Evolutionary conservation across 1,140 invertebrate species (phyloP).

Genomic region (Acromyrmex charruanus): DNA sequence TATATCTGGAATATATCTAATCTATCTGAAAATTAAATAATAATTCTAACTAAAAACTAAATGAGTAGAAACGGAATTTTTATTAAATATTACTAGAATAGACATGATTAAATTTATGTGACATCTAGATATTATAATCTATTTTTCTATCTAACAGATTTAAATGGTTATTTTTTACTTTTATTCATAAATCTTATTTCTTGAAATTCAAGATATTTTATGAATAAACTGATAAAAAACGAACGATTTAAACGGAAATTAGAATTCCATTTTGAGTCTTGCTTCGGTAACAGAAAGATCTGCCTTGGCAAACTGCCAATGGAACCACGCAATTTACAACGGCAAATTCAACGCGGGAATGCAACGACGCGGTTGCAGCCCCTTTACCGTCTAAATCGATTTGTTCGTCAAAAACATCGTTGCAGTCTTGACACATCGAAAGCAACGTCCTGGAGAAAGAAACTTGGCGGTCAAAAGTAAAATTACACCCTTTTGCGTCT

Average conservation of each 20-base stretch:
- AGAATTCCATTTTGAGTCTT: neutral
- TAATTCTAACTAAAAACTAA: too few relatives aligned
- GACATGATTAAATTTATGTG: neutral
- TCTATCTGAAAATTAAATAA: too few relatives aligned
- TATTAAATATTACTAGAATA: too few relatives aligned
- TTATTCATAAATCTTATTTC: neutral
- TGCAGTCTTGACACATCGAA: slow-evolving; percentile 23
- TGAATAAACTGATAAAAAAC: neutral
- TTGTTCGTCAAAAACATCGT: slow-evolving; percentile 28
- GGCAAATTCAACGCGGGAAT: slow-evolving; percentile 1
- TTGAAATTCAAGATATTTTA: neutral
- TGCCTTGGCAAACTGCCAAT: slow-evolving; percentile 21
- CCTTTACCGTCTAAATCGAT: slow-evolving; percentile 31
- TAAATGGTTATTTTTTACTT: neutral
- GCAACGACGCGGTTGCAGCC: slow-evolving; percentile 10
- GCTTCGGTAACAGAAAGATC: slow-evolving; percentile 22
- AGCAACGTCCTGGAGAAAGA: slow-evolving; percentile 5
- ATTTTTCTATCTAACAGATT: neutral
- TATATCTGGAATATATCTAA: too few relatives aligned
- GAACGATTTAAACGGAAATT: neutral
- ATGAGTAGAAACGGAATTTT: neutral
- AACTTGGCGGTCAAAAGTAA: slow-evolving; percentile 26
- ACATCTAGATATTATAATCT: neutral
- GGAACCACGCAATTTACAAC: neutral
- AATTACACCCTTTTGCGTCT: slow-evolving; percentile 15